Base-by-base conservation (phyloP, 1,140 invertebrate species). In the Teleopsis dalmanni region DNA sequence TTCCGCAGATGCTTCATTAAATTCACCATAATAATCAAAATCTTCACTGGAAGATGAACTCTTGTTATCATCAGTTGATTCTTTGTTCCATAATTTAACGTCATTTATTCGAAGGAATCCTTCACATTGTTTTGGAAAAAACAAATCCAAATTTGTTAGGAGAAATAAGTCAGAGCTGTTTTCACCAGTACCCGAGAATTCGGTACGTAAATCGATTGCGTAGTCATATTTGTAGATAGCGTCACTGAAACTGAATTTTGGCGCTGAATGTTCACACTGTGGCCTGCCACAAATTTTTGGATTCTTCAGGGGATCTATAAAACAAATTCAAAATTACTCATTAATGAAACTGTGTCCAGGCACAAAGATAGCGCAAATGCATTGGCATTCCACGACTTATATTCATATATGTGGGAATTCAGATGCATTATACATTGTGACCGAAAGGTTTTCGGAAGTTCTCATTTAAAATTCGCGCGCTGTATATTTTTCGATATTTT, bases 91-190 rank as follows among this genome's bases (percentile, higher is more conserved):
- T 7, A 72, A 45, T 42, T 62, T 57, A 23, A 56, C 60, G 13
- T 42, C 34, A 29, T 51, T 58, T 7, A 71, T 57, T 14, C 58
- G 55, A 19, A 71, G 43, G 29, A 60, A 56, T 10, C 68, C 68
- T 19, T 71, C 65, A 46, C 68, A 70, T 40, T 54, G 46, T 27
- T 62, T 69, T 0, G 62, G 61, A 25, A 67, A 72, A 33, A 62
- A 58, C 38, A 71, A 51, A 0, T 69, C 59, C 25, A 83, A 72
- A 48, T 68, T 59, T 36, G 78, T 71, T 52, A 74, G 74, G 5
- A 85, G 63, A 58, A 76, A 73, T n/a, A 85, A 61, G 40, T 76
- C 79, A 4, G 83, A 84, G 25, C 76, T 73, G 53, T 85, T 83
- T 53, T 77, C 76, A 36, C 80, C 82, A 4, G 81, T 81, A 3